Conservation (phyloP, 2,113 vertebrate species). For the Corapipo altera region DNA sequence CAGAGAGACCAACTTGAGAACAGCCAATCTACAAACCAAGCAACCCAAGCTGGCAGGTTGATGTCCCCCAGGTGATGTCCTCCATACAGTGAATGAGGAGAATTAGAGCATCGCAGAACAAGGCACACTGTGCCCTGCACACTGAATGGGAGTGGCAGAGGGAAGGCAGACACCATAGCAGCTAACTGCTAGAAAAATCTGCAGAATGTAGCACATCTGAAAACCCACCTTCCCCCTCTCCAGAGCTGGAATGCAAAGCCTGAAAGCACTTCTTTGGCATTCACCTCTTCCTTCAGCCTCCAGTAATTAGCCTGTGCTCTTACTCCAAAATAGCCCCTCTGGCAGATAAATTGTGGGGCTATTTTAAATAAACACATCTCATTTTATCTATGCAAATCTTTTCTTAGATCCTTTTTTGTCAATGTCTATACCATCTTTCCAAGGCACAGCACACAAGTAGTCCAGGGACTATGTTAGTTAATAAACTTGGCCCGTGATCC, state of each 20-base stretch:
- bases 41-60: neutral
- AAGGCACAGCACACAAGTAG: neutral
- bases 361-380: neutral
- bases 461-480: neutral
- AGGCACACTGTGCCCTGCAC: fast-evolving
- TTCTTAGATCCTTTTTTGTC: neutral
- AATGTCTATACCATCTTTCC: neutral
- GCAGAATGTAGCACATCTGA: neutral
- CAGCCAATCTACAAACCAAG: neutral
- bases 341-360: neutral
- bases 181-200: neutral
- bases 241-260: neutral
- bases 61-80: fast-evolving
- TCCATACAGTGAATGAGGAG: neutral
- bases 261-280: neutral
- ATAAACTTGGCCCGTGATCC: neutral
- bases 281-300: neutral
- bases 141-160: neutral
- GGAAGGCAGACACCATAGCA: neutral
- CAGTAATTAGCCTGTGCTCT: neutral
- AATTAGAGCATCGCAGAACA: neutral
- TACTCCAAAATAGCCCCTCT: neutral
- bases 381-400: neutral
- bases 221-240: neutral
- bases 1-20: neutral